Base-by-base conservation (phyloP, 2,888 invertebrate genomes). In the Psylliodes chrysocephalus region DNA sequence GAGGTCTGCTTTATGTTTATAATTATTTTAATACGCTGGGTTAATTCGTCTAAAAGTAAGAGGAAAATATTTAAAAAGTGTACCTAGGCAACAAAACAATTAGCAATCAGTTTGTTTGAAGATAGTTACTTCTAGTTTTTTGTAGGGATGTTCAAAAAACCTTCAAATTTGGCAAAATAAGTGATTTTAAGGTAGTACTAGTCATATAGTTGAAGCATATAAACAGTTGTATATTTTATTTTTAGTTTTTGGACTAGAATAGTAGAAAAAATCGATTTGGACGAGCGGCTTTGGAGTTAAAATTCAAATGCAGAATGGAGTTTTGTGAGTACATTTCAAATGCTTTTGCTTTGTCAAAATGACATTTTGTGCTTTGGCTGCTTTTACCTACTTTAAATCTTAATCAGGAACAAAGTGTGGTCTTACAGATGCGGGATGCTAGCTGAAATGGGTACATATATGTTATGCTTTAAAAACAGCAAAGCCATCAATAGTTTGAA, bases 71-170 rank as follows among this genome's bases (percentile, higher is more conserved):
- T 33, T 33, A 8, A 7, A 5, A 8, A 10, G 12, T 35, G 42
- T 42, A 17, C 57, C 65, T 63, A 72, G 73, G 74, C 64, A 76
- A 77, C 76, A 71, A 76, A 77, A 77, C 78, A 77, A 77, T 68
- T 68, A 67, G 68, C 66, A 69, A 72, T 72, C 72, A 72, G 72
- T 75, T 74, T 74, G 72, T 76, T 75, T 73, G 70, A 72, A 56
- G 42, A 44, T 71, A 76, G 63, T 64, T 67, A 53, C n/a, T 55
- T 64, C 66, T 74, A 74, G 74, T 75, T 77, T 74, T 70, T 71
- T 71, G 71, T 68, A 65, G 71, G 71, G 71, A 67, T 68, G 64
- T 69, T 66, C 59, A 56, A 64, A 68, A 64, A 60, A 61, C 56
- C 51, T 63, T 60, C 63, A 68, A 65, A 65, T 65, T 68, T 60